A percentile compares a stretch with the other conserved stretches of the same genome.
phyloP scores from a whole-genome alignment of 2,888 invertebrate genomes.

The Drosophila cognata region DNA sequence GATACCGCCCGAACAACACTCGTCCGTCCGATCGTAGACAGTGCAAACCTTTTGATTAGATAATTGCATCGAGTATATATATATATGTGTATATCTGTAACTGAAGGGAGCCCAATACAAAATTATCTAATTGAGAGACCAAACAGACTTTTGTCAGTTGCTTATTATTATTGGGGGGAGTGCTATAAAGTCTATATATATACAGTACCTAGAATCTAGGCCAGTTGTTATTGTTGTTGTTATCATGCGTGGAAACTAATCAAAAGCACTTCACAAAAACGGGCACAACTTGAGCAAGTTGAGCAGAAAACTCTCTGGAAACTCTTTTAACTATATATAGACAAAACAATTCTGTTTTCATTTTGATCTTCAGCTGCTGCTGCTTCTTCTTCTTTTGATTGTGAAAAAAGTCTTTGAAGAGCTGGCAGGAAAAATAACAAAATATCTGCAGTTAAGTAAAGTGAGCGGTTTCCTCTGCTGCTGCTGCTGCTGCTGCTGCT shows the following conservation, averaged over 20 bases:
- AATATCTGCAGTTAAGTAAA: conserved; percentile 38
- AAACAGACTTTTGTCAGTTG: conserved; percentile 28
- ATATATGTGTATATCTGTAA: neutral
- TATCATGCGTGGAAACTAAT: conserved; percentile 43
- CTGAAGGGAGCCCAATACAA: conserved; percentile 25
- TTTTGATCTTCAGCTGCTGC: conserved; percentile 24
- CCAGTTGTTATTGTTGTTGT: conserved; percentile 40
- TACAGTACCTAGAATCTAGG: conserved; percentile 56
- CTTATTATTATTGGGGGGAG: conserved; percentile 28
- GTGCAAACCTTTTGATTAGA: conserved; percentile 78
- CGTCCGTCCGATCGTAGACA: conserved; percentile 55
- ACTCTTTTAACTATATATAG: conserved; percentile 65
- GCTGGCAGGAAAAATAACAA: conserved; percentile 40
- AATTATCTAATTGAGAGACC: conserved; percentile 48
- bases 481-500: conserved; percentile 20
- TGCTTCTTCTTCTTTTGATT: conserved; percentile 2
- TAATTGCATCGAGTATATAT: conserved; percentile 59
- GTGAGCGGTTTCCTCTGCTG: conserved; percentile 35
- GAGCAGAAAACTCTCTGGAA: conserved; percentile 17
- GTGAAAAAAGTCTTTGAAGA: conserved; percentile 73
- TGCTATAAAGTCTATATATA: conserved; percentile 10
- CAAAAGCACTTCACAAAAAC: conserved; percentile 66
- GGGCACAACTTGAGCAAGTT: conserved; percentile 35
- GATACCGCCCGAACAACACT: conserved; percentile 55
- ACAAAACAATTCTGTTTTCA: conserved; percentile 47